These are phyloP conservation scores for Bungarus multicinctus DNA, from an alignment of 2,113 vertebrate species.

Conservation along the genomic window DNA sequence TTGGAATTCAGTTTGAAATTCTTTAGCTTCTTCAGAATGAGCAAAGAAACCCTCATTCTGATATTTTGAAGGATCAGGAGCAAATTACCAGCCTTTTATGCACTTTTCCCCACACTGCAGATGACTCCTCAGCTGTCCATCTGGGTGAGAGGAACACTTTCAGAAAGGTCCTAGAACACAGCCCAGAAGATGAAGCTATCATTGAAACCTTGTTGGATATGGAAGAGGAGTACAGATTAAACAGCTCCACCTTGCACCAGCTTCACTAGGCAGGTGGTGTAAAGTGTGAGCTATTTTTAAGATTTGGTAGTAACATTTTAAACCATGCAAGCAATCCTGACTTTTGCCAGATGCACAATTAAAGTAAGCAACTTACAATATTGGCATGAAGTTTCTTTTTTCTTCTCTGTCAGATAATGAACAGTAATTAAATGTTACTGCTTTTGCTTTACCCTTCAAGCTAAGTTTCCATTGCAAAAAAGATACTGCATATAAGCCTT, in stretches of 20 bases:
- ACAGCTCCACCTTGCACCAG: slow-evolving; percentile 38
- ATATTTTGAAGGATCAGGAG: slow-evolving; percentile 48
- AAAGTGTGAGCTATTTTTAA: slow-evolving; percentile 20
- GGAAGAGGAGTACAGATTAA: slow-evolving; percentile 64
- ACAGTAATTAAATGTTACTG: background rate
- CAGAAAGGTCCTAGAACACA: slow-evolving; percentile 29
- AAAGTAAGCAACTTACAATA: background rate
- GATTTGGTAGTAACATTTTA: background rate
- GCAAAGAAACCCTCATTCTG: slow-evolving; percentile 52
- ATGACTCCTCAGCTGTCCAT: slow-evolving; percentile 47
- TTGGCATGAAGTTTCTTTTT: background rate
- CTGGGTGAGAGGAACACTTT: slow-evolving; percentile 44
- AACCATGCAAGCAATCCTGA: background rate
- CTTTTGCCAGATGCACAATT: background rate
- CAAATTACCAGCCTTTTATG: slow-evolving; percentile 28
- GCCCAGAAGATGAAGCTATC: slow-evolving; percentile 57
- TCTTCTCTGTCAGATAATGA: background rate
- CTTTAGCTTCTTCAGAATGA: background rate
- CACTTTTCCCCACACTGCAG: slow-evolving; percentile 17
- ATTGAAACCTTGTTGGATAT: slow-evolving; percentile 65
- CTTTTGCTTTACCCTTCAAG: background rate
- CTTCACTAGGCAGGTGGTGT: background rate
- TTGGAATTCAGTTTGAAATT: background rate
- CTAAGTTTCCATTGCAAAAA: background rate
- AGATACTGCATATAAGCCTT: background rate